Evolutionary conservation across 1,140 invertebrate species (phyloP), one percentile per base, ranked within the genome.

Genomic region (Zaprionus capensis): DNA sequence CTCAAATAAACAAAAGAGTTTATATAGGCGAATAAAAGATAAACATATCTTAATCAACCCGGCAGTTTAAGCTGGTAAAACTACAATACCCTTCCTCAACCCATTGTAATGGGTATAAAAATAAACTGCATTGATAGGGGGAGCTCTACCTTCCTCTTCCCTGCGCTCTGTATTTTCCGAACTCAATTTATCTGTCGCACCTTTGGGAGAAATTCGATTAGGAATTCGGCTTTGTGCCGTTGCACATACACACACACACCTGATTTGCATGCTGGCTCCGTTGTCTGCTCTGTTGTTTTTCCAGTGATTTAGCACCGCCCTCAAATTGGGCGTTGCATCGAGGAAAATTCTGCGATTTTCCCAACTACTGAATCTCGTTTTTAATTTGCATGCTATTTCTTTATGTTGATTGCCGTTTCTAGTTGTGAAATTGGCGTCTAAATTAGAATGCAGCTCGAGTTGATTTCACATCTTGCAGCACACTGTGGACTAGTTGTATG

Each of bases 391-490:
- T 59, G 59, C 75, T 84, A 90, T 87, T 90, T 88, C 81, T 88
- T 84, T 90, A 88, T 87, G 75, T 78, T 58, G 64, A 71, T 68
- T 34, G 64, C 53, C 51, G 44, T 61, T 75, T 71, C 69, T 36
- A 70, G 44, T 26, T 58, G 53, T 57, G 71, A 78, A 76, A 79
- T 72, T 78, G 81, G 78, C 81, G 85, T 79, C 74, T 72, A 81
- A 90, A 87, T 87, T 87, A 87, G 87, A 87, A 87, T 87, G 81
- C 84, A 87, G 66, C 85, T 84, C 75, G 65, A 84, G 81, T 81
- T 83, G 84, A 80, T 67, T 75, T 51, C 59, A 62, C 56, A 53
- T 46, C 36, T 75, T 49, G 38, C 34, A 36, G 17, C 20, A 44
- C n/a, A 72, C 20, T 55, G 57, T 41, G 31, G 24, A 24, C 51